Conservation (phyloP, 2,888 invertebrate genomes). For the Criorhina ranunculi region DNA sequence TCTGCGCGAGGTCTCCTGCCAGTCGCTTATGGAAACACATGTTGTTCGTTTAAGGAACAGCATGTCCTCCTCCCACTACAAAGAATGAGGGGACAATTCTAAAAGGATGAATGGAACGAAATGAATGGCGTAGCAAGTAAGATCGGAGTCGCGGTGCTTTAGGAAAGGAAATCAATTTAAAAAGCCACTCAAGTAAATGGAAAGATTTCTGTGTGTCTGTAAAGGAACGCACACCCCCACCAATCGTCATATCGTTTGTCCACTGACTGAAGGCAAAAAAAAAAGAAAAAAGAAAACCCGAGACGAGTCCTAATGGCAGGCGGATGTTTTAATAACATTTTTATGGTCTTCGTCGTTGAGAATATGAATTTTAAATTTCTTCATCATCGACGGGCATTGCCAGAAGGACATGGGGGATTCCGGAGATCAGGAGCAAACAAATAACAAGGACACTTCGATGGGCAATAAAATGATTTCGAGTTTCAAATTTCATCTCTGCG, state of each 20-base stretch:
- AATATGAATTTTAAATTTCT: slow-evolving; percentile 71
- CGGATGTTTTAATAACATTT: slow-evolving; percentile 67
- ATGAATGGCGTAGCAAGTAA: slow-evolving; percentile 8
- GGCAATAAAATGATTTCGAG: slow-evolving; percentile 50
- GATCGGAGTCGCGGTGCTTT: background rate
- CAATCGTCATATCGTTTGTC: slow-evolving; percentile 13
- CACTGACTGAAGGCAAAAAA: background rate
- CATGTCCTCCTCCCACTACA: slow-evolving; percentile 14
- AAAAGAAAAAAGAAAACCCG: slow-evolving; percentile 31
- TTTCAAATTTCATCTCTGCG: slow-evolving; percentile 35
- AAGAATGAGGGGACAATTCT: slow-evolving; percentile 17
- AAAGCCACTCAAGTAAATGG: slow-evolving; percentile 71
- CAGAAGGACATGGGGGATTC: background rate
- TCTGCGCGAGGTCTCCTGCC: background rate
- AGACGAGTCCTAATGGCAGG: slow-evolving; percentile 58
- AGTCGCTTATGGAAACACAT: slow-evolving; percentile 50
- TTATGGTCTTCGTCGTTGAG: slow-evolving; percentile 63
- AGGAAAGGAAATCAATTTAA: slow-evolving; percentile 60
- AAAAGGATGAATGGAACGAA: slow-evolving; percentile 29
- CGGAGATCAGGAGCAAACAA: slow-evolving; percentile 31
- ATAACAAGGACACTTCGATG: slow-evolving; percentile 64
- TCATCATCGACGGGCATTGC: slow-evolving; percentile 29
- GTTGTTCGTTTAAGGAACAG: slow-evolving; percentile 47
- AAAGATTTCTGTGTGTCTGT: slow-evolving; percentile 48
- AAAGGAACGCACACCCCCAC: slow-evolving; percentile 1